Base-by-base conservation (phyloP, 2,888 invertebrate species). In the Agapostemon virescens region DNA sequence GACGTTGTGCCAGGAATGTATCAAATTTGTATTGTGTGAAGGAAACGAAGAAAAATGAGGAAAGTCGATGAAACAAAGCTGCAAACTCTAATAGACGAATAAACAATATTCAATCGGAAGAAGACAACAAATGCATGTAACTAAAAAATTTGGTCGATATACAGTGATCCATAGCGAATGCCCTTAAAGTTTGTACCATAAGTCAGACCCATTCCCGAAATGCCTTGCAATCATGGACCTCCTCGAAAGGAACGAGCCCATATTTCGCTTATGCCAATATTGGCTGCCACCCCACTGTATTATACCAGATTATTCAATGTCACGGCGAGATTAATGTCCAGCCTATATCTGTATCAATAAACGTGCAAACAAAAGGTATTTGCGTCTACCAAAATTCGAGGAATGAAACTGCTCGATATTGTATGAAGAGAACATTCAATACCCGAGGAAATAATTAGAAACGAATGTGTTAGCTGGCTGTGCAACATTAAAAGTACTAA, bases 291-390 rank as follows among this genome's bases (percentile, higher is more conserved):
- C 23, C 40, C 67, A 38, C 26, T 63, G 52, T 76, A 71, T 76
- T 79, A 77, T 69, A 71, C 42, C 68, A 68, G 77, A 79, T 79
- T 79, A 79, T 79, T 71, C 77, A 49, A 70, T 67, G 79, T 67
- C 76, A 52, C 49, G 45, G 49, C 33, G 70, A 76, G 79, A 79
- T 76, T 79, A 76, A 79, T 79, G 67, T 20, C 13, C 33, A 40
- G 15, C 42, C 66, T 20, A 69, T 64, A 61, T 79, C 66, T 55
- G 66, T 79, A 52, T 79, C 70, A 40, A 67, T 64, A 63, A 68
- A 49, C 33, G 40, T 49, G 20, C 58, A 70, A 76, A 75, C 76
- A 78, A 63, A 71, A 55, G 68, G 20, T 64, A 64, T 64, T 69
- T 61, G 36, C 45, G 49, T 42, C 23, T 30, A 13, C 64, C 26